phyloP scores from a whole-genome alignment of 1,140 invertebrate genomes.

The Geopemphigus sp. region DNA sequence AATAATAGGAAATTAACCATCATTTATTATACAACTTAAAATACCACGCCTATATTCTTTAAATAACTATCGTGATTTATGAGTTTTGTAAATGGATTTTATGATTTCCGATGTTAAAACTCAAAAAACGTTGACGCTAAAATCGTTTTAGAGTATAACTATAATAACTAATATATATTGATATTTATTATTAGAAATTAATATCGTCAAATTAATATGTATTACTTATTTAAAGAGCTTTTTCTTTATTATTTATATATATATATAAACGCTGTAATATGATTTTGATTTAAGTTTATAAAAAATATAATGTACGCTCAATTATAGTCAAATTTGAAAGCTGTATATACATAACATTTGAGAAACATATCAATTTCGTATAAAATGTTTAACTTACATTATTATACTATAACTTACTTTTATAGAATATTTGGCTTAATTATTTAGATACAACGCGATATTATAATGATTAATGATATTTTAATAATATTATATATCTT shows the following conservation, averaged over 20 bases:
- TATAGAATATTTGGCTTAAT: no score
- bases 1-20: background rate
- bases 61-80: conserved; percentile 7
- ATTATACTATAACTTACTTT: no score
- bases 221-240: background rate
- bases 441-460: no score
- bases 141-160: background rate
- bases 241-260: no score
- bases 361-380: no score
- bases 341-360: background rate
- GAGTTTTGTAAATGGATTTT: background rate
- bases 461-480: no score
- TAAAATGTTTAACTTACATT: no score
- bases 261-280: background rate
- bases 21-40: background rate
- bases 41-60: background rate
- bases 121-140: background rate
- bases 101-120: background rate
- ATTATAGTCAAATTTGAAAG: background rate
- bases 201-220: background rate
- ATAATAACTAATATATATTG: background rate
- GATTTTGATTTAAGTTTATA: background rate
- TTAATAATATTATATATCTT: no score
- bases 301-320: background rate
- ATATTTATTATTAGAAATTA: background rate